Evolutionary conservation across 1,140 invertebrate species (phyloP).

Genomic region (Drosophila repleta): DNA sequence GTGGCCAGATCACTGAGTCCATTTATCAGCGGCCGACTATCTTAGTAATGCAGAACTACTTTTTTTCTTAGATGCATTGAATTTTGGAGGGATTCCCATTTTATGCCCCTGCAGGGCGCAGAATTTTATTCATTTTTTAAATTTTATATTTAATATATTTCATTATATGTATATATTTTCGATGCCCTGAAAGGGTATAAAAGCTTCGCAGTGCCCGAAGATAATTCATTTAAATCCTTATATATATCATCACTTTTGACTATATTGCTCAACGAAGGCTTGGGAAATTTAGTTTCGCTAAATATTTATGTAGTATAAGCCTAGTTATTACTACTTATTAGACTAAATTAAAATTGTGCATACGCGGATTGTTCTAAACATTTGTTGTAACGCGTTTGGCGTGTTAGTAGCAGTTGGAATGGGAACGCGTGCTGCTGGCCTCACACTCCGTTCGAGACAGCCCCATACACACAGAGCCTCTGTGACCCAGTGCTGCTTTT

Average conservation of each 20-base stretch:
- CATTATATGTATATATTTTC: not conserved
- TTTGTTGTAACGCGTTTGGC: constrained; percentile 50
- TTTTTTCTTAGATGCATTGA: constrained; percentile 20
- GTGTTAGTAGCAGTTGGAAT: constrained; percentile 59
- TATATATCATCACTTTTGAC: constrained; percentile 45
- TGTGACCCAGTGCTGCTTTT: constrained; percentile 6
- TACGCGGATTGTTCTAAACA: constrained; percentile 69
- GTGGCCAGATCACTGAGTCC: constrained; percentile 25
- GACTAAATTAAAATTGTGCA: constrained; percentile 79
- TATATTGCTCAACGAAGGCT: constrained; percentile 75
- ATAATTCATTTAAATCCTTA: constrained; percentile 6
- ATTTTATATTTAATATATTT: not conserved
- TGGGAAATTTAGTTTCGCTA: constrained; percentile 30
- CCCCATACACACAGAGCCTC: constrained; percentile 33
- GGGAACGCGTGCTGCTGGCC: constrained; percentile 41
- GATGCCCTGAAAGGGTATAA: constrained; percentile 12
- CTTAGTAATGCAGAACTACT: constrained; percentile 34
- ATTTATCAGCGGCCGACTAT: constrained; percentile 27
- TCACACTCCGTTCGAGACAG: constrained; percentile 30
- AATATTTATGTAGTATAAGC: constrained; percentile 42
- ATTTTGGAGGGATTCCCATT: constrained; percentile 49
- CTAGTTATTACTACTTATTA: constrained; percentile 66
- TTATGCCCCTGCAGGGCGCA: constrained; percentile 13
- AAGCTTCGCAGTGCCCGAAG: constrained; percentile 24
- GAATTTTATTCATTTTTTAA: not conserved